phyloP scores from a whole-genome alignment of 2,797 vertebrate species.

The Crocidura indochinensis region DNA sequence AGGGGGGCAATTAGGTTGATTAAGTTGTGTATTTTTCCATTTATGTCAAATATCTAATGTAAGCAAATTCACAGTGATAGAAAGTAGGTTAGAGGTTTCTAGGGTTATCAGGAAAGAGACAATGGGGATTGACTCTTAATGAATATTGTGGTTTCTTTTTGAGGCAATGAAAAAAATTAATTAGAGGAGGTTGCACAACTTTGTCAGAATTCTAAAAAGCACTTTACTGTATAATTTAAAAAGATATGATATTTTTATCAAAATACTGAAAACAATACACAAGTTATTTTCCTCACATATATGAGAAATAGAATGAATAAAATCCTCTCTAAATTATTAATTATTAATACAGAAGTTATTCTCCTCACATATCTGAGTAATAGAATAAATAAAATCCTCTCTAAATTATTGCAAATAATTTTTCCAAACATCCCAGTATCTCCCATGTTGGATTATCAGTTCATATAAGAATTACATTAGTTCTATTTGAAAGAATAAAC shows the following conservation, averaged over 20 bases:
- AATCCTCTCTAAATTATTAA: not conserved
- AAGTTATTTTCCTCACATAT: conserved; percentile 2
- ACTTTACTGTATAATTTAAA: not conserved
- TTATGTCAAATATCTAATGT: conserved; percentile 41
- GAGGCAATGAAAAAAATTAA: not conserved
- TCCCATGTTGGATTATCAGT: not conserved
- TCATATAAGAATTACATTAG: not conserved
- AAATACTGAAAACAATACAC: not conserved
- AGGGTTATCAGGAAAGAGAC: not conserved
- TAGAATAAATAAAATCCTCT: not conserved
- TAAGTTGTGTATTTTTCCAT: not conserved
- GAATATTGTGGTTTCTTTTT: not conserved
- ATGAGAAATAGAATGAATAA: not conserved
- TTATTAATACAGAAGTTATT: not conserved
- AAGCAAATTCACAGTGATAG: not conserved
- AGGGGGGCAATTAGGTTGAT: not conserved
- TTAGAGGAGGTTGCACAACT: not conserved
- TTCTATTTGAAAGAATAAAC: conserved; percentile 43
- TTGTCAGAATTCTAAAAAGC: not conserved
- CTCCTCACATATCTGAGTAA: not conserved
- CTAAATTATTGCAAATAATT: not conserved
- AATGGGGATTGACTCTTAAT: not conserved
- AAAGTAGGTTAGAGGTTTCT: not conserved
- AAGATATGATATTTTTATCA: not conserved
- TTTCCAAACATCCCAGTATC: not conserved